Percentiles rank a stretch among this genome's conserved stretches.
Conservation (phyloP, 2,888 invertebrate genomes). For the Chymomyza caudatula region DNA sequence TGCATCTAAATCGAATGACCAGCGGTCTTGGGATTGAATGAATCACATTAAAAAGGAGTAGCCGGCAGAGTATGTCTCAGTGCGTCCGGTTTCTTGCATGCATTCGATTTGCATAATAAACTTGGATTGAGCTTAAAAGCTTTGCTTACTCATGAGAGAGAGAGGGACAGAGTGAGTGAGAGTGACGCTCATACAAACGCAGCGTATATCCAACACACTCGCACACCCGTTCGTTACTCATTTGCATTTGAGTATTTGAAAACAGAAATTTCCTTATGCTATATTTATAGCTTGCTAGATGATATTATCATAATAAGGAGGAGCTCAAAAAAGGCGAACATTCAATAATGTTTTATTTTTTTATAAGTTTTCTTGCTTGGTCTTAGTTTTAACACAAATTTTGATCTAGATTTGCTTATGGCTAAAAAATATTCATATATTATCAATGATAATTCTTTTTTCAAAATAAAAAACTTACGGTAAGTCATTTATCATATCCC, state of each 20-base stretch:
- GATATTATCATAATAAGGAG: neutral
- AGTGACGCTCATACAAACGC: neutral
- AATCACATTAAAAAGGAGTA: slow-evolving; percentile 59
- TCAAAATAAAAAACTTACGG: no score
- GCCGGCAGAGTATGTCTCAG: slow-evolving; percentile 27
- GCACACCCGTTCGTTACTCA: neutral
- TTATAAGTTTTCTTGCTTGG: no score
- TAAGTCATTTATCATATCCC: no score
- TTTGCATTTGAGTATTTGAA: neutral
- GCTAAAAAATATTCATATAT: no score
- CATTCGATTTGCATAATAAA: slow-evolving; percentile 72
- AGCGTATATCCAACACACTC: neutral
- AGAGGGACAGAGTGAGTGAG: neutral
- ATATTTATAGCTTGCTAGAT: no score
- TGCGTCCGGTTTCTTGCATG: slow-evolving; percentile 34
- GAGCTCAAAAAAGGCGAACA: no score
- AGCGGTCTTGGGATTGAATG: neutral
- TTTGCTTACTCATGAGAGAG: slow-evolving; percentile 20
- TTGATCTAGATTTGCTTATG: no score
- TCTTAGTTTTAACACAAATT: no score
- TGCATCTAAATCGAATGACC: slow-evolving; percentile 77
- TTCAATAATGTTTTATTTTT: no score
- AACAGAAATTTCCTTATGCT: neutral
- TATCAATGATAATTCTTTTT: no score
- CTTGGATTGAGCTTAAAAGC: slow-evolving; percentile 55